Evolutionary conservation across 1,140 invertebrate genomes (phyloP).

Genomic region (Drosophila rhopaloa): DNA sequence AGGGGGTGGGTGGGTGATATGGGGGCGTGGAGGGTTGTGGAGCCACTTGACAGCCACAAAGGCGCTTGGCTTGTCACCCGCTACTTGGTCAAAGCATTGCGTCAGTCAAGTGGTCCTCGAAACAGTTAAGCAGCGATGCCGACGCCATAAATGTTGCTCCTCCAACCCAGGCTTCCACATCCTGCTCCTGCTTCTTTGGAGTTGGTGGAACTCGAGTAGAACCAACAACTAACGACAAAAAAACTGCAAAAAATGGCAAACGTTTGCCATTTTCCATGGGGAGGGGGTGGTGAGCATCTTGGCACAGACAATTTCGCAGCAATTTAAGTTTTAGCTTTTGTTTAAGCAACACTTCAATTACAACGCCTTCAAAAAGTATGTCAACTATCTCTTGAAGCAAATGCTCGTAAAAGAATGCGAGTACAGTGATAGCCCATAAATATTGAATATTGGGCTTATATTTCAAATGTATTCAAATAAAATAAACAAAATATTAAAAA

Average conservation of each 20-base stretch:
- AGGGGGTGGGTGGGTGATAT: neutral
- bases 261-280: slow-evolving; percentile 57
- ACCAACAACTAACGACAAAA: slow-evolving; percentile 21
- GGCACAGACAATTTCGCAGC: slow-evolving; percentile 72
- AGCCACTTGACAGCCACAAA: slow-evolving; percentile 77
- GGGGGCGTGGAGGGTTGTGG: slow-evolving; percentile 3
- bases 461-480: too few relatives aligned
- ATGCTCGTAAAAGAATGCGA: slow-evolving; percentile 32
- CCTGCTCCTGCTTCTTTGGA: slow-evolving; percentile 7
- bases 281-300: neutral
- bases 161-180: slow-evolving; percentile 2
- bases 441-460: too few relatives aligned
- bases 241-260: slow-evolving; percentile 42
- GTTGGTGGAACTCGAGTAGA: slow-evolving; percentile 35
- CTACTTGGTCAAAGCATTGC: slow-evolving; percentile 78
- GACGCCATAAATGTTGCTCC: slow-evolving; percentile 77
- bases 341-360: slow-evolving; percentile 83
- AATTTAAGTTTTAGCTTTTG: slow-evolving; percentile 81
- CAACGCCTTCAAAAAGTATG: slow-evolving; percentile 73
- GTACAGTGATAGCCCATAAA: slow-evolving; percentile 27
- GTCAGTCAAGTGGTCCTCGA: slow-evolving; percentile 71
- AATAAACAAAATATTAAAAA: neutral
- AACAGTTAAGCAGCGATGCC: slow-evolving; percentile 75
- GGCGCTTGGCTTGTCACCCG: slow-evolving; percentile 77
- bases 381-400: slow-evolving; percentile 59